Evolutionary conservation across 2,113 vertebrate species (phyloP).

Genomic region (Rhea americana): DNA sequence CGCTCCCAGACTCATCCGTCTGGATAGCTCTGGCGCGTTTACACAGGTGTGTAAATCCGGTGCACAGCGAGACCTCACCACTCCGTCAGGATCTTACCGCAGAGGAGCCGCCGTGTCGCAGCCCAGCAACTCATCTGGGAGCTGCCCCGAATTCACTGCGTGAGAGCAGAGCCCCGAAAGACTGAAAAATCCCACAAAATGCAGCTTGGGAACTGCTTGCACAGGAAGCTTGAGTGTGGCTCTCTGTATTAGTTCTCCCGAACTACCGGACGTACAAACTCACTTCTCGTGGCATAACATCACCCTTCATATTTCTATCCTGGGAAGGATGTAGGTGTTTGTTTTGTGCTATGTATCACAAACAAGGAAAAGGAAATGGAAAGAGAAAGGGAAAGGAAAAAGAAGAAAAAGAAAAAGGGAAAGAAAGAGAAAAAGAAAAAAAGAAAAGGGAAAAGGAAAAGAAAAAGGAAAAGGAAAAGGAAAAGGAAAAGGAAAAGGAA

Average conservation of each 20-base stretch:
- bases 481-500: no score
- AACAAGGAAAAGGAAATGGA: background rate
- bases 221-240: background rate
- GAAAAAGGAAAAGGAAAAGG: background rate
- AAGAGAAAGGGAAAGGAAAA: no score
- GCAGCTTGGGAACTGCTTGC: background rate
- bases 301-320: background rate
- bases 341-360: background rate
- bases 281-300: background rate
- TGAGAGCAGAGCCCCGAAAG: background rate
- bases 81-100: accelerated
- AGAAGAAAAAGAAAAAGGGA: no score
- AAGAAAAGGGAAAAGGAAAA: background rate
- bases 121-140: background rate
- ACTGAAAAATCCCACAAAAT: background rate
- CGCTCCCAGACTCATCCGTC: background rate
- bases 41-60: background rate
- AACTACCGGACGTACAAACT: background rate
- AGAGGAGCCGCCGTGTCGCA: background rate
- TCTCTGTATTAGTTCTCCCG: background rate
- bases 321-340: accelerated
- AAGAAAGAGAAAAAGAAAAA: background rate
- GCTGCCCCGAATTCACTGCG: background rate
- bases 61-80: background rate
- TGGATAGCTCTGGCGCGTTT: background rate